Percentiles rank a stretch among this genome's conserved stretches.
phyloP scores from a whole-genome alignment of 2,797 vertebrate species.

The Betta splendens region DNA sequence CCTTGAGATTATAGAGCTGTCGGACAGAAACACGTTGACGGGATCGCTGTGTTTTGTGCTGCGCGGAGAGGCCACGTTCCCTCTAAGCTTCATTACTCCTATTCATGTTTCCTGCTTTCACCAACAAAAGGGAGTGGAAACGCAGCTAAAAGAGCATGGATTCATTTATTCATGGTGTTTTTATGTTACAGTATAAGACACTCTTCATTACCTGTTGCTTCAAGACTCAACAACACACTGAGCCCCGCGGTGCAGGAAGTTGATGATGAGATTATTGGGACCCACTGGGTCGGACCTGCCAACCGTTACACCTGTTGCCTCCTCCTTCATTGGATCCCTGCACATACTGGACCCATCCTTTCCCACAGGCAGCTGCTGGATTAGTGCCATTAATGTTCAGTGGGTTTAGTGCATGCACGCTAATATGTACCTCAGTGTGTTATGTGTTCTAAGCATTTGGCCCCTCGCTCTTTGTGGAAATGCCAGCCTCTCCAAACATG shows the following conservation, averaged over 20 bases:
- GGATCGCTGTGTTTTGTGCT: conserved; percentile 64
- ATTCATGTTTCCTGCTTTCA: conserved; percentile 67
- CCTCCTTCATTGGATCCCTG: no score
- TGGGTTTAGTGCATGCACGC: conserved; percentile 17
- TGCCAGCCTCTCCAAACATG: conserved; percentile 13
- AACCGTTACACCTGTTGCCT: neutral
- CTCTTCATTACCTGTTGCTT: no score
- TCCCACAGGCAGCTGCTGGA: no score
- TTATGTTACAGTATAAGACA: no score
- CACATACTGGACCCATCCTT: no score
- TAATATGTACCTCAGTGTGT: conserved; percentile 19
- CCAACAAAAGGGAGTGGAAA: conserved; percentile 36
- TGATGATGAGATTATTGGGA: no score
- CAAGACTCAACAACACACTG: neutral
- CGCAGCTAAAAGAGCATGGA: neutral
- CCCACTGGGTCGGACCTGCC: neutral
- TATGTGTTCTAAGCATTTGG: conserved; percentile 31
- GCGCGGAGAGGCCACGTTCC: conserved; percentile 68
- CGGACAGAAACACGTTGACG: conserved; percentile 73
- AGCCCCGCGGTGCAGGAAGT: no score
- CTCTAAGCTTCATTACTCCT: conserved; percentile 75
- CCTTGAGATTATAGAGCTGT: conserved; percentile 63
- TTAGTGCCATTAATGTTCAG: no score
- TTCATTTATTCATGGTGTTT: neutral
- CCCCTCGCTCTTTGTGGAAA: conserved; percentile 29